These are phyloP conservation scores for Bombylius major DNA, from an alignment of 2,888 invertebrate genomes.

Conservation along the genomic window DNA sequence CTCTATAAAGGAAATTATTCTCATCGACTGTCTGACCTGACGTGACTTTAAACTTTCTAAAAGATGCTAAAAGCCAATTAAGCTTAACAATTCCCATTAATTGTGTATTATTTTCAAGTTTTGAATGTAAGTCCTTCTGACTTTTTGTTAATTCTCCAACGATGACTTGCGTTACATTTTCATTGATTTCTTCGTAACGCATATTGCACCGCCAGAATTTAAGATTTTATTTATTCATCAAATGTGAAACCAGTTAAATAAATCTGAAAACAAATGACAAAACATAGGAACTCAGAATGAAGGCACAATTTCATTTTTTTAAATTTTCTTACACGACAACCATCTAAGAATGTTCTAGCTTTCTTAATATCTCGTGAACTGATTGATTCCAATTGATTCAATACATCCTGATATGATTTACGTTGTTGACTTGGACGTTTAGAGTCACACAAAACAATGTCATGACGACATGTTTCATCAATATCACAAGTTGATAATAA, in stretches of 20 bases:
- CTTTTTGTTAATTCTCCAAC: conserved; percentile 44
- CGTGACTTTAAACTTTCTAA: conserved; percentile 53
- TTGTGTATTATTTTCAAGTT: not conserved
- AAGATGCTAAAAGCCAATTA: conserved; percentile 65
- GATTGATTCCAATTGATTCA: not conserved
- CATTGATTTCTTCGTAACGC: conserved; percentile 62
- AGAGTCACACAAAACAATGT: too few species aligned
- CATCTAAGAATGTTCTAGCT: conserved; percentile 75
- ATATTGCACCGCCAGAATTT: conserved; percentile 71
- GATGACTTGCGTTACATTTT: conserved; percentile 69
- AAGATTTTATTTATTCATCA: conserved; percentile 50
- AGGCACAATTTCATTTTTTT: not conserved
- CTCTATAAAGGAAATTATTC: conserved; percentile 32
- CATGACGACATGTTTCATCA: conserved; percentile 9
- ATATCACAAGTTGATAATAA: too few species aligned
- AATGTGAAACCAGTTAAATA: conserved; percentile 54
- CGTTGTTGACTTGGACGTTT: conserved; percentile 4
- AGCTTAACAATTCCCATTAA: conserved; percentile 43
- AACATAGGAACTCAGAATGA: conserved; percentile 1
- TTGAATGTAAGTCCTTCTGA: not conserved
- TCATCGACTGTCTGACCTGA: conserved; percentile 45
- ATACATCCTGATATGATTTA: conserved; percentile 2
- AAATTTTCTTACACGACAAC: conserved; percentile 61
- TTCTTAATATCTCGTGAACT: conserved; percentile 48
- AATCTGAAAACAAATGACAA: conserved; percentile 38